phyloP scores from a whole-genome alignment of 2,888 invertebrate species.

The Parasteatoda lunata region DNA sequence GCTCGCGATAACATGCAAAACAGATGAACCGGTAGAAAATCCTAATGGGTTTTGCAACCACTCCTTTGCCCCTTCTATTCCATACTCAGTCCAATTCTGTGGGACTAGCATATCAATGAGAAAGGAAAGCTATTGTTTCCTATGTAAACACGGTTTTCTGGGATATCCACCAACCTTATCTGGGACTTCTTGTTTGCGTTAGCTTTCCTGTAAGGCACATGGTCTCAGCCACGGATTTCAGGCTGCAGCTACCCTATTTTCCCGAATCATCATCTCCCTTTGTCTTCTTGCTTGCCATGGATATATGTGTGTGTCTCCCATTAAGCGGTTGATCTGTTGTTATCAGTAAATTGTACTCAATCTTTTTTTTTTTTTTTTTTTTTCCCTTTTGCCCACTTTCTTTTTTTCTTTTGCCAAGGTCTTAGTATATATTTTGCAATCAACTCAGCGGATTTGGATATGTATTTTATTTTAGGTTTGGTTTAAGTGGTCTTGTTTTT shows the following conservation, averaged over 20 bases:
- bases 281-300: conserved; percentile 6
- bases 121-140: conserved; percentile 64
- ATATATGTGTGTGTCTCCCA: conserved; percentile 24
- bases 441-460: no score
- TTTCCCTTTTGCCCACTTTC: no score
- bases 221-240: conserved; percentile 15
- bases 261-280: not conserved
- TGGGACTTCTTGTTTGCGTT: conserved; percentile 59
- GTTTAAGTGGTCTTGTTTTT: no score
- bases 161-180: conserved; percentile 60
- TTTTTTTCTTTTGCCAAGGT: no score
- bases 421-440: no score
- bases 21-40: conserved; percentile 66
- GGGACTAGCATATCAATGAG: conserved; percentile 67
- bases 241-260: conserved; percentile 10
- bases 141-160: conserved; percentile 55
- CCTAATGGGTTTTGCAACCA: conserved; percentile 57
- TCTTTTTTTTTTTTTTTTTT: not conserved
- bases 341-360: conserved; percentile 53
- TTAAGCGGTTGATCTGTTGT: conserved; percentile 63
- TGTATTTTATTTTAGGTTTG: no score
- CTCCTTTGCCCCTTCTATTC: not conserved
- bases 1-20: conserved; percentile 66
- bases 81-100: conserved; percentile 56
- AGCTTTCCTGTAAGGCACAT: conserved; percentile 50